These are phyloP conservation scores for Takifugu flavidus DNA, from an alignment of 2,113 vertebrate species.

Conservation along the genomic window DNA sequence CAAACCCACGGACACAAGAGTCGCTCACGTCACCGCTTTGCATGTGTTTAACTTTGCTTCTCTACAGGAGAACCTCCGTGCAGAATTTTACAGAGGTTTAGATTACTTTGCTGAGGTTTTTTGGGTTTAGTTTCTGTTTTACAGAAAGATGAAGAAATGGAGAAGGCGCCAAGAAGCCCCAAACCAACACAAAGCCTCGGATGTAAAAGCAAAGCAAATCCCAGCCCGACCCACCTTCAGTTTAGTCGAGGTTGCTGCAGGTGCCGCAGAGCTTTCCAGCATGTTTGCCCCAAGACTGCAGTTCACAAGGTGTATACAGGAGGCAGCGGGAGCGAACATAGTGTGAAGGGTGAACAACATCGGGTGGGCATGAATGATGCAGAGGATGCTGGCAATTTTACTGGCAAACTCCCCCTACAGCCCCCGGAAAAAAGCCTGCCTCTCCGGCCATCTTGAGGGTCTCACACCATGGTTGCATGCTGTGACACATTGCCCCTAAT, in stretches of 20 bases:
- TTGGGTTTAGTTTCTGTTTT: too few species aligned
- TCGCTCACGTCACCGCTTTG: conserved; percentile 54
- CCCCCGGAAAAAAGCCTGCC: not conserved
- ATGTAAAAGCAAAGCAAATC: conserved; percentile 20
- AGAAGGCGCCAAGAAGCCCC: conserved; percentile 19
- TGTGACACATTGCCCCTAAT: conserved; percentile 2
- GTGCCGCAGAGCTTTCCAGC: conserved; percentile 37
- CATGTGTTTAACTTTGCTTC: conserved; percentile 17
- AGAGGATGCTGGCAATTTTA: conserved; percentile 49
- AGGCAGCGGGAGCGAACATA: conserved; percentile 56
- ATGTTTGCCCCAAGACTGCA: conserved; percentile 34
- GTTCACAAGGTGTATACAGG: conserved; percentile 42
- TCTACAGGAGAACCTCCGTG: not conserved
- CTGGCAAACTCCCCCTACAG: conserved; percentile 19
- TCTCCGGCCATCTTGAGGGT: too few species aligned
- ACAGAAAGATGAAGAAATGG: not conserved
- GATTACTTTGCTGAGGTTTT: not conserved
- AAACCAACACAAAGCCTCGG: conserved; percentile 24
- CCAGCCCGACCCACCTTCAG: too few species aligned
- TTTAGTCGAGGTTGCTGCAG: conserved; percentile 39
- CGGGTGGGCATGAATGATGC: conserved; percentile 17
- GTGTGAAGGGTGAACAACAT: conserved; percentile 41
- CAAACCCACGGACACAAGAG: conserved; percentile 63
- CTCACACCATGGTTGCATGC: too few species aligned
- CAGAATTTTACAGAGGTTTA: not conserved